A percentile compares a stretch with the other conserved stretches of the same genome.
Conservation (phyloP, 2,888 invertebrate species). For the Priocnemis perturbator region DNA sequence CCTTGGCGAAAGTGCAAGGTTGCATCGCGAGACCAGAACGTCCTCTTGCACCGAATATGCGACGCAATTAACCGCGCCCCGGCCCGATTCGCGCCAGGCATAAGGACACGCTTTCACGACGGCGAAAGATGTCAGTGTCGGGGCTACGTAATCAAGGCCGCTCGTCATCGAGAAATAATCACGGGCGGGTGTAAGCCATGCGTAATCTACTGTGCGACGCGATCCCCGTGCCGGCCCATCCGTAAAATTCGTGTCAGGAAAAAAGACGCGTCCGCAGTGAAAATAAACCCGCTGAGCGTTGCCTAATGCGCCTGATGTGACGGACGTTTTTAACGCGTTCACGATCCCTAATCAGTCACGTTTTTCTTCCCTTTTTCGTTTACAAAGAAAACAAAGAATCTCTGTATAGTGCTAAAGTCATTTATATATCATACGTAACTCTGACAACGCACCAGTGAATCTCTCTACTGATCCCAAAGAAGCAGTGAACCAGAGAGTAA, state of each 20-base stretch:
- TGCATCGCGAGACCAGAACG: conserved; percentile 36
- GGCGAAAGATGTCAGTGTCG: conserved; percentile 45
- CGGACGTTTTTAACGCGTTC: too few species aligned
- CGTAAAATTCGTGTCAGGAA: conserved; percentile 2
- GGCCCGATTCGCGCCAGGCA: conserved; percentile 5
- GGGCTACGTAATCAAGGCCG: conserved; percentile 48
- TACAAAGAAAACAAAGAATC: too few species aligned
- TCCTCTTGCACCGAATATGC: conserved; percentile 34
- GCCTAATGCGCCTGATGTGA: not conserved
- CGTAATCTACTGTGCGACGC: not conserved
- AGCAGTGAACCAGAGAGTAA: too few species aligned
- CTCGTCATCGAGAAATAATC: conserved; percentile 35
- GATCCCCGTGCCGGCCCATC: conserved; percentile 3
- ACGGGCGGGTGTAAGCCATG: not conserved
- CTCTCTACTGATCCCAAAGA: too few species aligned
- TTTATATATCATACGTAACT: too few species aligned
- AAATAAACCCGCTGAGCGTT: conserved; percentile 1
- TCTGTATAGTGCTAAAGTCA: too few species aligned
- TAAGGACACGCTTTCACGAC: conserved; percentile 41
- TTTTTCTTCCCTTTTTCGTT: too few species aligned
- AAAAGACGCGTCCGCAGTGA: not conserved
- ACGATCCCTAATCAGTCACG: too few species aligned
- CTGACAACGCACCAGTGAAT: too few species aligned
- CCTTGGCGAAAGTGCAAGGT: conserved; percentile 44
- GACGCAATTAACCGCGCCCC: conserved; percentile 33